Conservation (phyloP, 2,113 vertebrate genomes). For the Cynopterus brachyotis region DNA sequence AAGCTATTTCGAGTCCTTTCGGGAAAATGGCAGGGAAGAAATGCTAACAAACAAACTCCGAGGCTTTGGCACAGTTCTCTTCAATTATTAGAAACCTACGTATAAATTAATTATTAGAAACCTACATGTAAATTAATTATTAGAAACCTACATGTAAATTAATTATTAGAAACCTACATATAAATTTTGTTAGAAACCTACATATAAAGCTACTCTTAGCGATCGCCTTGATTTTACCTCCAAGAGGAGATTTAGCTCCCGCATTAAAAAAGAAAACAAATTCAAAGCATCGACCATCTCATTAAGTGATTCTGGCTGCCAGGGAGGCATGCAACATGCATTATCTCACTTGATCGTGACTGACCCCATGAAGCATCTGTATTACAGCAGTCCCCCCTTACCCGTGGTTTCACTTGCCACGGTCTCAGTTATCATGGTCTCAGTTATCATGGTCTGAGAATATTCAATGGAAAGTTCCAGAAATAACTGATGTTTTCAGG, state of each 20-base stretch:
- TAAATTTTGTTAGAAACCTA: constrained; percentile 45
- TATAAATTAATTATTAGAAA: too few relatives aligned
- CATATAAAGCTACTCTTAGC: not conserved
- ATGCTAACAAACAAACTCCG: not conserved
- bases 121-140: too few relatives aligned
- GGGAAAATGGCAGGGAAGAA: not conserved
- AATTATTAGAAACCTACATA: too few relatives aligned
- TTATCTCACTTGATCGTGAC: not conserved
- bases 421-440: too few relatives aligned
- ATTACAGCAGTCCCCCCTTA: not conserved
- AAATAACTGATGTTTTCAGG: not conserved
- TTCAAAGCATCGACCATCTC: not conserved
- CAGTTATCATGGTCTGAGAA: not conserved
- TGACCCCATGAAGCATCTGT: not conserved
- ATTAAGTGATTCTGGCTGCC: not conserved
- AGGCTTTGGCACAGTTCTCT: constrained; percentile 15
- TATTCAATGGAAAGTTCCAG: not conserved
- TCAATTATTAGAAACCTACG: constrained; percentile 40
- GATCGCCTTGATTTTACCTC: not conserved
- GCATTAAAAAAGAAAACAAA: not conserved
- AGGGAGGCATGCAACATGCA: not conserved
- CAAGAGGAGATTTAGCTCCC: not conserved
- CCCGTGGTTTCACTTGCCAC: not conserved
- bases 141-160: too few relatives aligned
- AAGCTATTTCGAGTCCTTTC: constrained; percentile 32